A percentile compares a stretch with the other conserved stretches of the same genome.
Conservation (phyloP, 2,888 invertebrate species). For the Trissolcus japonicus region DNA sequence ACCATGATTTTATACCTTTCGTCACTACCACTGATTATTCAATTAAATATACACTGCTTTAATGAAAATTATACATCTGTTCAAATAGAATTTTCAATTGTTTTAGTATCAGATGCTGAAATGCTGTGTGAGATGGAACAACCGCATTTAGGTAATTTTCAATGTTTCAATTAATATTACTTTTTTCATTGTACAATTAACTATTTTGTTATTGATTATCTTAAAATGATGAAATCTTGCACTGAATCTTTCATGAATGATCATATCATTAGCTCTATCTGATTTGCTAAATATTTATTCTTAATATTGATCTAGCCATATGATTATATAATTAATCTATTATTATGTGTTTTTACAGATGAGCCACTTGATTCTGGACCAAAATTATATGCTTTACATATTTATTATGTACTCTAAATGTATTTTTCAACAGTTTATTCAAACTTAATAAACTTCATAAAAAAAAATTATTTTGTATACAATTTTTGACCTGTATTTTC, state of each 20-base stretch:
- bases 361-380: too few relatives aligned
- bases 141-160: neutral
- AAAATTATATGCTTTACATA: too few relatives aligned
- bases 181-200: neutral
- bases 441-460: too few relatives aligned
- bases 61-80: too few relatives aligned
- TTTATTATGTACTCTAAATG: too few relatives aligned
- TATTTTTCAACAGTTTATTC: too few relatives aligned
- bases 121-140: neutral
- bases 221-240: constrained; percentile 15
- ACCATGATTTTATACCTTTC: constrained; percentile 31
- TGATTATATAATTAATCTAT: neutral
- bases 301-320: neutral
- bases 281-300: constrained; percentile 1
- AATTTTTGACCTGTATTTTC: too few relatives aligned
- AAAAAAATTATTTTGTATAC: too few relatives aligned
- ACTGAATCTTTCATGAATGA: constrained; percentile 42
- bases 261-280: constrained; percentile 35
- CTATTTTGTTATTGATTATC: too few relatives aligned
- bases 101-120: too few relatives aligned
- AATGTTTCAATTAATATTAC: neutral
- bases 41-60: too few relatives aligned
- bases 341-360: neutral
- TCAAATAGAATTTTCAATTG: too few relatives aligned
- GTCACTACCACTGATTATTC: constrained; percentile 38